phyloP scores from a whole-genome alignment of 2,888 invertebrate species.

The Drosophila birchii region DNA sequence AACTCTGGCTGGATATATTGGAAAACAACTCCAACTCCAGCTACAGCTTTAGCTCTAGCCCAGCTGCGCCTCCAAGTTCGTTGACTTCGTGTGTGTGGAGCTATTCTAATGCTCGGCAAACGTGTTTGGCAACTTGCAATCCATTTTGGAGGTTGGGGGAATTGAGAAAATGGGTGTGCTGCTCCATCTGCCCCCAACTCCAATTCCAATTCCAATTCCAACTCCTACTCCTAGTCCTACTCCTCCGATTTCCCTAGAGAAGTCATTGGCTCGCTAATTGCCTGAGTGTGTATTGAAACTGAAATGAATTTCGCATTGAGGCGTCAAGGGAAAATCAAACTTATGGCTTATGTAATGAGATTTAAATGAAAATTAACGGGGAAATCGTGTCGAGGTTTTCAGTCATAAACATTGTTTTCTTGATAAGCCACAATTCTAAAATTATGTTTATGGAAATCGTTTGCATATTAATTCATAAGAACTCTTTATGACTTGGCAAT shows the following conservation, averaged over 20 bases:
- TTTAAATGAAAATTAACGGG: slow-evolving; percentile 12
- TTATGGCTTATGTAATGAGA: slow-evolving; percentile 19
- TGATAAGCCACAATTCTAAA: slow-evolving; percentile 1
- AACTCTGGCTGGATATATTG: slow-evolving; percentile 22
- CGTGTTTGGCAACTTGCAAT: slow-evolving; percentile 69
- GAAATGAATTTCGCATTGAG: slow-evolving; percentile 36
- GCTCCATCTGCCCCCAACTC: slow-evolving; percentile 21
- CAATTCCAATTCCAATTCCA: neutral
- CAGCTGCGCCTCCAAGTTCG: slow-evolving; percentile 53
- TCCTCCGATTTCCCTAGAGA: slow-evolving; percentile 14
- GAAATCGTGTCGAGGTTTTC: slow-evolving; percentile 15
- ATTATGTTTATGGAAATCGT: neutral
- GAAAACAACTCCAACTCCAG: slow-evolving; percentile 4
- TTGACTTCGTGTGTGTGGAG: slow-evolving; percentile 56
- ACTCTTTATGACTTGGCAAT: neutral
- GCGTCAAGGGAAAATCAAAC: slow-evolving; percentile 20
- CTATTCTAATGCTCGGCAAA: slow-evolving; percentile 72
- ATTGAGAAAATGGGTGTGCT: slow-evolving; percentile 36
- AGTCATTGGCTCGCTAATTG: slow-evolving; percentile 51
- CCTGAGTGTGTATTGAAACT: slow-evolving; percentile 45
- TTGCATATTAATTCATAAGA: neutral
- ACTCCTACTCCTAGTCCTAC: slow-evolving; percentile 4
- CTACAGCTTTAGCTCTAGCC: slow-evolving; percentile 1
- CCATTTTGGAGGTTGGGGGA: slow-evolving; percentile 10
- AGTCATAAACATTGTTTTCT: slow-evolving; percentile 10